Evolutionary conservation across 35 echinoderm and acorn worm species (phyloP).

Genomic region (Nesometra sesokonis): DNA sequence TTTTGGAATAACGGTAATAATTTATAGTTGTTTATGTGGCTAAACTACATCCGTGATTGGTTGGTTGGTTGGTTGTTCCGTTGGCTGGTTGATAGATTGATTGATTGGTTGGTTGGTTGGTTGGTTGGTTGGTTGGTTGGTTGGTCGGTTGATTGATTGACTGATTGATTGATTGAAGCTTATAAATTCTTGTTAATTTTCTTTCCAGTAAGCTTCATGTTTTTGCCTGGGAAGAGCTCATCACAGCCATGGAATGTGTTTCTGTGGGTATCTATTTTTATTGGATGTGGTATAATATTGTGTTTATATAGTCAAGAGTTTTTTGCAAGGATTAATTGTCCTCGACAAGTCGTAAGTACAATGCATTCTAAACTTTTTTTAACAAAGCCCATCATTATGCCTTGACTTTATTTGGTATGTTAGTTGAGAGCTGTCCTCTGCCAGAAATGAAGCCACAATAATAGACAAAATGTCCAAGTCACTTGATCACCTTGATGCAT

Average conservation of each 20-base stretch:
- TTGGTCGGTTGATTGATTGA: too few relatives aligned
- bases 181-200: not conserved
- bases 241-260: constrained; percentile 55
- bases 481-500: too few relatives aligned
- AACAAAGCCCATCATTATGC: not conserved
- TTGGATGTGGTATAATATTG: constrained; percentile 67
- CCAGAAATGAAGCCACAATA: too few relatives aligned
- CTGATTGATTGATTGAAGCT: not conserved
- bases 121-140: too few relatives aligned
- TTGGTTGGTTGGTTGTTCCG: too few relatives aligned
- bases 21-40: too few relatives aligned
- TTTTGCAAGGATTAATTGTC: constrained; percentile 66
- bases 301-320: constrained; percentile 83
- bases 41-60: too few relatives aligned
- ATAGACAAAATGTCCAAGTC: too few relatives aligned
- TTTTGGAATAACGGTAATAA: too few relatives aligned
- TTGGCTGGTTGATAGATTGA: too few relatives aligned
- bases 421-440: not conserved
- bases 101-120: too few relatives aligned
- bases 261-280: constrained; percentile 73
- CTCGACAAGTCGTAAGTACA: constrained; percentile 43
- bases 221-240: constrained; percentile 42
- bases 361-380: not conserved
- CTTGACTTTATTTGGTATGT: not conserved
- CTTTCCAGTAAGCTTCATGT: constrained; percentile 53